A percentile compares a stretch with the other conserved stretches of the same genome.
These are phyloP conservation scores for Bambusicola thoracicus DNA, from an alignment of 2,113 vertebrate genomes.

Conservation along the genomic window DNA sequence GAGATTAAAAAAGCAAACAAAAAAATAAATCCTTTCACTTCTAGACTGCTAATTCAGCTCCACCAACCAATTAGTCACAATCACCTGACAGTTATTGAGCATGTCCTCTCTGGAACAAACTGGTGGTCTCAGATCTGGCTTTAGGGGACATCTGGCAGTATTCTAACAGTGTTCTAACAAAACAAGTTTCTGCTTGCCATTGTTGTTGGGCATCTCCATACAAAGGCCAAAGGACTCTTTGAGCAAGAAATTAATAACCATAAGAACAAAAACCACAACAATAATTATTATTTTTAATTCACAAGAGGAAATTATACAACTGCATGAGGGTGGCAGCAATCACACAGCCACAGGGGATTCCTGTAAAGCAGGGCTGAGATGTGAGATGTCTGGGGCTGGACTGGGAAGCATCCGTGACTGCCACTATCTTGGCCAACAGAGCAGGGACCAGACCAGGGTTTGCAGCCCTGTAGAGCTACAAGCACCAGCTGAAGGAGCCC, in stretches of 20 bases:
- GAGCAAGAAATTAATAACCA: background rate
- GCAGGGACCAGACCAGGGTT: background rate
- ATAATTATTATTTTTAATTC: slow-evolving; percentile 4
- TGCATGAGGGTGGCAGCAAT: slow-evolving; percentile 2
- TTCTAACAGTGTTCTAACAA: background rate
- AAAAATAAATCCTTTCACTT: slow-evolving; percentile 31
- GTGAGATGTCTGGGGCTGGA: background rate
- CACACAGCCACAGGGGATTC: background rate
- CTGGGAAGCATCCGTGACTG: background rate
- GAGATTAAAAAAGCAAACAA: slow-evolving; percentile 35
- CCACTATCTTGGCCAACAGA: background rate
- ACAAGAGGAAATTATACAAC: slow-evolving; percentile 2
- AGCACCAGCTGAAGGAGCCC: background rate
- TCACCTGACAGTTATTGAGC: slow-evolving; percentile 20
- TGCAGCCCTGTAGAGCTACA: background rate
- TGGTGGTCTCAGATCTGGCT: background rate
- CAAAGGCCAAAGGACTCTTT: background rate
- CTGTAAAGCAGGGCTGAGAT: background rate
- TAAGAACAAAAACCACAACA: background rate
- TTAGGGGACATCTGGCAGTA: background rate
- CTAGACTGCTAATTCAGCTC: background rate
- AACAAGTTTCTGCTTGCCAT: background rate
- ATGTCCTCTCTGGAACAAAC: background rate
- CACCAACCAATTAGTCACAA: background rate
- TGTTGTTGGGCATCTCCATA: background rate